These are phyloP conservation scores for Acromyrmex echinatior DNA, from an alignment of 1,140 invertebrate species.

Conservation along the genomic window DNA sequence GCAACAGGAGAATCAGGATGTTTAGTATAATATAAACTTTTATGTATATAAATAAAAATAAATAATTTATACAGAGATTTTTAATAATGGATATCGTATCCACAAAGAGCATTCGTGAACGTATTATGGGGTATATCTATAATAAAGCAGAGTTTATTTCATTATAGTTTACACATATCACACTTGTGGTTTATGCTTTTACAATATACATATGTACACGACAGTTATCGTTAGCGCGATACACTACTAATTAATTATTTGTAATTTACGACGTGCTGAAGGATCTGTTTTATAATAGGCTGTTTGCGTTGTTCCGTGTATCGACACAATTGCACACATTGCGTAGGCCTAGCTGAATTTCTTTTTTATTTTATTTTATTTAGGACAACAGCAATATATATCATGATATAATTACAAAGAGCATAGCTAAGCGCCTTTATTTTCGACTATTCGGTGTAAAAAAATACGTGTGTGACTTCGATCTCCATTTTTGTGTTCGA, in stretches of 20 bases:
- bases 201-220: conserved; percentile 82
- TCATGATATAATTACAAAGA: conserved; percentile 74
- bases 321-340: conserved; percentile 61
- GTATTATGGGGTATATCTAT: conserved; percentile 2
- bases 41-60: not conserved
- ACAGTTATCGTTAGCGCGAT: conserved; percentile 69
- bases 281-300: conserved; percentile 69
- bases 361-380: conserved; percentile 46
- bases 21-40: conserved; percentile 24
- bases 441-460: conserved; percentile 76
- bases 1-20: conserved; percentile 70
- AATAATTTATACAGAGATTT: conserved; percentile 24
- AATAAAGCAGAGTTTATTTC: conserved; percentile 80
- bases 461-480: conserved; percentile 79
- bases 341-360: conserved; percentile 65
- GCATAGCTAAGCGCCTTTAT: conserved; percentile 69
- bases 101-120: not conserved
- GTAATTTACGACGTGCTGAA: conserved; percentile 71
- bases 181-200: conserved; percentile 74
- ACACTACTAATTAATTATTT: conserved; percentile 74
- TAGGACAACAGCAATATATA: conserved; percentile 68
- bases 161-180: conserved; percentile 79
- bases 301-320: conserved; percentile 45
- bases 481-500: conserved; percentile 59
- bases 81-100: conserved; percentile 1